Evolutionary conservation across 2,888 invertebrate genomes (phyloP), one percentile per base, ranked within the genome.

Genomic region (Tetranychus piercei): DNA sequence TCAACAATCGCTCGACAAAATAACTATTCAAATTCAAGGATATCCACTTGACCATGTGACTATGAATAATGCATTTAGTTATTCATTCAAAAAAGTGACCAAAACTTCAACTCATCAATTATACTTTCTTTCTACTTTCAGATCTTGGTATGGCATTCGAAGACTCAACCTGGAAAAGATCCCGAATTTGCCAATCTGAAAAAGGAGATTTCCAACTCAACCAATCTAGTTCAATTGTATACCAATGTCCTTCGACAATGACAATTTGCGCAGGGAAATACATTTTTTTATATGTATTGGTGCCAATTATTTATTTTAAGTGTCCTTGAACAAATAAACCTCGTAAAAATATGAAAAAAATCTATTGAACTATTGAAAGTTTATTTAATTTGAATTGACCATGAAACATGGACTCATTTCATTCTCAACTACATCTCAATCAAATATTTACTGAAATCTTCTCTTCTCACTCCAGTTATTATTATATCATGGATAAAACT

Each of bases 71-170:
- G n/a, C n/a, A n/a, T n/a, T 65, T 18, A 5, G 65, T 65, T 65
- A 6, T 4, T n/a, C 6, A n/a, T 6, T 65, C n/a, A n/a, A 4
- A 65, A n/a, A 65, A 65, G 65, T 6, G 65, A 65, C n/a, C 18
- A 65, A n/a, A n/a, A 65, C 34, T 34, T 34, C 6, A 55, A 55
- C 55, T 55, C 9, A 15, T 15, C 15, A 15, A 3, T 55, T 55
- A 5, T 15, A 55, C 55, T 55, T 55, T 55, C 15, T 55, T 55
- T 55, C 55, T 55, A 2, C 55, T 55, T 55, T 11, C 65, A 75
- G 76, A 65, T 77, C 7, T 71, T 75, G 7, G 77, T 77, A 11
- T 77, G 77, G 77, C 77, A 77, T 45, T 74, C 76, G 22, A 77
- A 76, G 65, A 77, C 77, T 1, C 44, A 69, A 15, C 20, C 74